These are phyloP conservation scores for Lytechinus pictus DNA, from an alignment of 35 echinoderm and acorn worm species.

Conservation along the genomic window DNA sequence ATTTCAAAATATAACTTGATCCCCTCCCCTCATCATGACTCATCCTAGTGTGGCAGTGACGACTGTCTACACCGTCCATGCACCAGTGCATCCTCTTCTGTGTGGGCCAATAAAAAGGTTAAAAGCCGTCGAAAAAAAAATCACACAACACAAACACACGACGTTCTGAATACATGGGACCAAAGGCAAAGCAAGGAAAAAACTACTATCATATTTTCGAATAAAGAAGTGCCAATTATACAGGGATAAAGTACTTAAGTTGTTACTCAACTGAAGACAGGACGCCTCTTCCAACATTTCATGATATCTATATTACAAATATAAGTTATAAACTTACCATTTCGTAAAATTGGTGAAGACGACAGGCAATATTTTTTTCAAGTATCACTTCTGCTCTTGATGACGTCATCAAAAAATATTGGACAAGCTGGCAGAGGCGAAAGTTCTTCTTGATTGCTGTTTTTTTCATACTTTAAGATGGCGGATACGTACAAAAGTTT, in stretches of 20 bases:
- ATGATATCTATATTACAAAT: not conserved
- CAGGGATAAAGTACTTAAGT: not conserved
- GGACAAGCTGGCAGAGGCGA: not conserved
- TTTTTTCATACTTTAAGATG: not conserved
- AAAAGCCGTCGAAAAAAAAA: no score
- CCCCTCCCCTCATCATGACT: no score
- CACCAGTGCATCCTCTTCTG: no score
- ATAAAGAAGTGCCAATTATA: not conserved
- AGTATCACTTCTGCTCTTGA: not conserved
- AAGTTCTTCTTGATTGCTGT: not conserved
- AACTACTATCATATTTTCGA: no score
- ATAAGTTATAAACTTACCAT: not conserved
- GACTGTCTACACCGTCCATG: no score
- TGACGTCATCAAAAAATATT: not conserved
- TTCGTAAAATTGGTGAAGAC: not conserved
- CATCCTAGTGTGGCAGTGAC: no score
- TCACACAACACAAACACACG: not conserved
- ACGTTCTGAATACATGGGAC: not conserved
- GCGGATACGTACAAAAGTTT: constrained; percentile 20
- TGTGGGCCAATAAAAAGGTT: no score
- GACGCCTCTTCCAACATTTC: not conserved
- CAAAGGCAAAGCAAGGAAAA: not conserved
- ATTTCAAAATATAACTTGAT: no score
- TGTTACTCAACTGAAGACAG: not conserved
- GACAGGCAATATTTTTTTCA: not conserved